Evolutionary conservation across 2,888 invertebrate genomes (phyloP).

Genomic region (Microplitis deprimator): DNA sequence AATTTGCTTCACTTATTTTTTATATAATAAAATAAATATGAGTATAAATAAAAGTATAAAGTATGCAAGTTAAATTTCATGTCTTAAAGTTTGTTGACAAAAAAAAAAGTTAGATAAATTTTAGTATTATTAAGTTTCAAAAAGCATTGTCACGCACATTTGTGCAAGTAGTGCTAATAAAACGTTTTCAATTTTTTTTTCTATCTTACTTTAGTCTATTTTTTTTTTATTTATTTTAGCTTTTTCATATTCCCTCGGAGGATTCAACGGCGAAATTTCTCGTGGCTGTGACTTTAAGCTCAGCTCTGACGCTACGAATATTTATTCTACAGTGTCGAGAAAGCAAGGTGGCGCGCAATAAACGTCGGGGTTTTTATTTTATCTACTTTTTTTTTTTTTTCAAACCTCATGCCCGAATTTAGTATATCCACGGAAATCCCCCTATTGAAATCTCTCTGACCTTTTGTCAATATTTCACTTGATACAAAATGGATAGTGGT

Average conservation of each 20-base stretch:
- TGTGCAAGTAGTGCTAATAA: neutral
- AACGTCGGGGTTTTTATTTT: constrained; percentile 50
- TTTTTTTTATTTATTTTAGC: neutral
- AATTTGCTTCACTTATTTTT: too few relatives aligned
- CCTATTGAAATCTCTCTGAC: constrained; percentile 5
- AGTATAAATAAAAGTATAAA: constrained; percentile 42
- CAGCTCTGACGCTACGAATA: constrained; percentile 48
- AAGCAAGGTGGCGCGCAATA: constrained; percentile 57
- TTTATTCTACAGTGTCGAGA: constrained; percentile 53
- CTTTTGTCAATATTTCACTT: constrained; percentile 1
- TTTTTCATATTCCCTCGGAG: constrained; percentile 36
- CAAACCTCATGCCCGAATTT: constrained; percentile 8
- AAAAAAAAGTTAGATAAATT: neutral
- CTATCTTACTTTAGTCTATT: neutral
- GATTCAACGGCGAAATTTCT: constrained; percentile 48
- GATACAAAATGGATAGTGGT: neutral
- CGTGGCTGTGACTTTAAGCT: constrained; percentile 40
- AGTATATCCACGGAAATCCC: constrained; percentile 4
- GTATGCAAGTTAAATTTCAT: constrained; percentile 20
- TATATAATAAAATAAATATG: constrained; percentile 15
- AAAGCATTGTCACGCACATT: neutral
- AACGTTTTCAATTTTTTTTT: neutral
- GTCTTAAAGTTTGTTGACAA: neutral
- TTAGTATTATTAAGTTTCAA: neutral
- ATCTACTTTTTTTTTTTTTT: neutral